These are phyloP conservation scores for Mionectes olivaceus DNA, from an alignment of 2,797 vertebrate genomes.

Conservation along the genomic window DNA sequence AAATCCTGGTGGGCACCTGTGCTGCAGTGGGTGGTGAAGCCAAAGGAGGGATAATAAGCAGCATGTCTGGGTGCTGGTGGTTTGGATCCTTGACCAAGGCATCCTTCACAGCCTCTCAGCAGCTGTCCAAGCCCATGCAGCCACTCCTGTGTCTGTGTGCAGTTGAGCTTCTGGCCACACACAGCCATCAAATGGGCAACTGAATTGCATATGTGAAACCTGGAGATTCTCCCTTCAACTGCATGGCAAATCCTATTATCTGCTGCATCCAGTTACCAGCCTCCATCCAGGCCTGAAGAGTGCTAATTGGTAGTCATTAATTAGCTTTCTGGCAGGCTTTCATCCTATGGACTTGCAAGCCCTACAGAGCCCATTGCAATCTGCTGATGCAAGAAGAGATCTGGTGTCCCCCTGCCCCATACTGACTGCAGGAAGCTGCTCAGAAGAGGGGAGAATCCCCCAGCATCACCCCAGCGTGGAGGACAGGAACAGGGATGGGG, in stretches of 20 bases:
- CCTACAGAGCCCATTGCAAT: not conserved
- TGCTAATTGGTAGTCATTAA: constrained; percentile 4
- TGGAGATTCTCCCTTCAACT: not conserved
- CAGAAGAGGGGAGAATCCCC: not conserved
- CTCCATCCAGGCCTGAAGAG: not conserved
- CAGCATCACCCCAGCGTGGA: not conserved
- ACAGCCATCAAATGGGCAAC: not conserved
- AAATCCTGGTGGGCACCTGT: accelerated
- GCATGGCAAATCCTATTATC: not conserved
- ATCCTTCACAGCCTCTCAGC: not conserved
- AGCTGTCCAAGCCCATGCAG: not conserved
- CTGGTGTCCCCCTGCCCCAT: not conserved
- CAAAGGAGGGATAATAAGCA: not conserved
- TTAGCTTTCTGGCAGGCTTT: not conserved
- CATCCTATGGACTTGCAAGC: not conserved
- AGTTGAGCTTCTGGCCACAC: not conserved
- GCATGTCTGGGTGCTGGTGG: not conserved
- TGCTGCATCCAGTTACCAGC: not conserved
- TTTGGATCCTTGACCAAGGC: not conserved
- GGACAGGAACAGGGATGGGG: accelerated
- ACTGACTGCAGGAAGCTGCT: not conserved
- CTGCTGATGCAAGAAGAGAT: not conserved
- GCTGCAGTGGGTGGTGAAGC: not conserved
- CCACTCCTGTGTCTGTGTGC: not conserved
- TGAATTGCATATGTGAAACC: not conserved